Conservation (phyloP, 1,140 invertebrate species). For the Lepidurus apus region DNA sequence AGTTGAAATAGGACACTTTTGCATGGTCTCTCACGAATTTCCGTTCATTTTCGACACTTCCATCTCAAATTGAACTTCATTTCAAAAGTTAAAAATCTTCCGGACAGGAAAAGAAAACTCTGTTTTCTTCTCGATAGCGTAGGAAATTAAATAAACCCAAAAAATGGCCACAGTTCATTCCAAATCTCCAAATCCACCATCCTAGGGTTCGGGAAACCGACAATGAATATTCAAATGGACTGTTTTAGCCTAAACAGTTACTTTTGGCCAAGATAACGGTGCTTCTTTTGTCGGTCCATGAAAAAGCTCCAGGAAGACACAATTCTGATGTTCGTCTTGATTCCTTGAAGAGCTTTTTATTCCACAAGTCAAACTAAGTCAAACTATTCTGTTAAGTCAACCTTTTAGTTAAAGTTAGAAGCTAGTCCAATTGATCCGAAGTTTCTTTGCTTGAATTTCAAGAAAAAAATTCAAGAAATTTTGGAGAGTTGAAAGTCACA, state of each 20-base stretch:
- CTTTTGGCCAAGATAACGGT: background rate
- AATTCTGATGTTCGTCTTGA: no score
- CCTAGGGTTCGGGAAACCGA: background rate
- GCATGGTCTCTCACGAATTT: constrained; percentile 1
- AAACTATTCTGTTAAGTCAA: no score
- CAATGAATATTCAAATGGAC: background rate
- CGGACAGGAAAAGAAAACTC: background rate
- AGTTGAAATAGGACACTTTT: background rate
- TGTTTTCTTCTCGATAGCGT: background rate
- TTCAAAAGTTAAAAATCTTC: background rate
- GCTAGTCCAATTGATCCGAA: no score
- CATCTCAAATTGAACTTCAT: background rate
- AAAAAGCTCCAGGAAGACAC: background rate
- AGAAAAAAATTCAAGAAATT: no score
- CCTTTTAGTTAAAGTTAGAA: no score
- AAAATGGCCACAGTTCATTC: background rate
- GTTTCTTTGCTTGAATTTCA: no score
- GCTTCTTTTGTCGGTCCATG: background rate
- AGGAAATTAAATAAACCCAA: no score
- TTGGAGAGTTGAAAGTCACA: no score
- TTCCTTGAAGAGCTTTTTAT: no score
- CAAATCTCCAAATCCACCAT: background rate
- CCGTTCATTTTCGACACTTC: background rate
- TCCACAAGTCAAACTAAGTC: no score
- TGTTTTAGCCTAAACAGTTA: background rate